Percentiles rank a stretch among this genome's conserved stretches.
Conservation (phyloP, 2,888 invertebrate genomes). For the Drosophila picticornis region DNA sequence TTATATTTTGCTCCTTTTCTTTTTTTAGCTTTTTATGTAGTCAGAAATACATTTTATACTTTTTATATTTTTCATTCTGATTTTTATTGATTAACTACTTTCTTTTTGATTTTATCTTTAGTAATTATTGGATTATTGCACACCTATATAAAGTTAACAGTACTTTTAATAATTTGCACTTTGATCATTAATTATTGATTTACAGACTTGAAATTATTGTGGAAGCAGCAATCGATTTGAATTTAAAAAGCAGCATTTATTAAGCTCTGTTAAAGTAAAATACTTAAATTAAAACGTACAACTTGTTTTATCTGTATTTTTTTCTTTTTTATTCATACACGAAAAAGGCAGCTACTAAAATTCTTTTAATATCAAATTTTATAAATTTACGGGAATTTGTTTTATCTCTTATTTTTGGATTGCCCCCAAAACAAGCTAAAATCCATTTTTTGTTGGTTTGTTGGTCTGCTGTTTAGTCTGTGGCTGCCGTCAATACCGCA, state of each 20-base stretch:
- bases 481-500: neutral
- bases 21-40: neutral
- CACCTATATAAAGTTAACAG: no score
- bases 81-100: neutral
- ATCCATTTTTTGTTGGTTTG: neutral
- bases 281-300: neutral
- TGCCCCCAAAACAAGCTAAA: slow-evolving; percentile 22
- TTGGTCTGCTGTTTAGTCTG: slow-evolving; percentile 13
- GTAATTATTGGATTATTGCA: no score
- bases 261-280: neutral
- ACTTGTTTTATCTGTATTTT: neutral
- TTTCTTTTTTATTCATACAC: neutral
- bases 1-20: no score
- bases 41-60: no score
- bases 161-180: neutral
- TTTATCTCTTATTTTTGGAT: neutral
- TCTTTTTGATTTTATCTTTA: no score
- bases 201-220: neutral
- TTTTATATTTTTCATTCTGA: neutral
- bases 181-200: neutral
- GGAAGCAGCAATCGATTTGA: slow-evolving; percentile 1
- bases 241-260: neutral
- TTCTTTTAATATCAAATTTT: slow-evolving; percentile 14
- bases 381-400: neutral
- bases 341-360: slow-evolving; percentile 13